Percentiles rank a stretch among this genome's conserved stretches.
Conservation (phyloP, 2,888 invertebrate genomes). For the Callyntrura sp. region DNA sequence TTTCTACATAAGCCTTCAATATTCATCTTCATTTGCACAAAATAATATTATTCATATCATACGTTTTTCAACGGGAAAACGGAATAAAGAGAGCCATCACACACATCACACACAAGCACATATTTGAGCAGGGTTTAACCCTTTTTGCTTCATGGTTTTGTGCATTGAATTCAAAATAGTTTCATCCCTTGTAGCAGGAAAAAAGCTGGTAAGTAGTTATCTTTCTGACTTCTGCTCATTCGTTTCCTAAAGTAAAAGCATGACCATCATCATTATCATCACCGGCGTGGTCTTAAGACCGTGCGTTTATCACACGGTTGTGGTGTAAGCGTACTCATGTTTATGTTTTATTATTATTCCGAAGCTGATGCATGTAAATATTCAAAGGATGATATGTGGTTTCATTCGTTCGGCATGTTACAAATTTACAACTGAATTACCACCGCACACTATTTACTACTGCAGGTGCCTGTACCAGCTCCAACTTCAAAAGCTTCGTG, state of each 20-base stretch:
- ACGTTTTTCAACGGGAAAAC: conserved; percentile 51
- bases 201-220: conserved; percentile 31
- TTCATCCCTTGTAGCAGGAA: conserved; percentile 25
- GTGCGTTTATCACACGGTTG: conserved; percentile 4
- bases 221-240: conserved; percentile 14
- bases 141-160: conserved; percentile 63
- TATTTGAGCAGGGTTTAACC: conserved; percentile 66
- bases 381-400: conserved; percentile 50
- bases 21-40: conserved; percentile 67
- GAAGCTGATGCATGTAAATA: conserved; percentile 60
- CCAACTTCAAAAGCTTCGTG: conserved; percentile 21
- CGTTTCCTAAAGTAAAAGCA: conserved; percentile 54
- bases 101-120: conserved; percentile 34
- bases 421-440: conserved; percentile 63
- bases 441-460: not conserved
- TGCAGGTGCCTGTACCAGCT: conserved; percentile 14
- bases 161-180: conserved; percentile 73
- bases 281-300: not conserved
- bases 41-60: conserved; percentile 46
- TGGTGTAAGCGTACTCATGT: not conserved
- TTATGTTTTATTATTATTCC: conserved; percentile 65
- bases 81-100: conserved; percentile 56
- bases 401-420: conserved; percentile 65
- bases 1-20: conserved; percentile 53
- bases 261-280: conserved; percentile 5